phyloP scores from a whole-genome alignment of 2,113 vertebrate genomes.

The Neodontobutis hainanensis region DNA sequence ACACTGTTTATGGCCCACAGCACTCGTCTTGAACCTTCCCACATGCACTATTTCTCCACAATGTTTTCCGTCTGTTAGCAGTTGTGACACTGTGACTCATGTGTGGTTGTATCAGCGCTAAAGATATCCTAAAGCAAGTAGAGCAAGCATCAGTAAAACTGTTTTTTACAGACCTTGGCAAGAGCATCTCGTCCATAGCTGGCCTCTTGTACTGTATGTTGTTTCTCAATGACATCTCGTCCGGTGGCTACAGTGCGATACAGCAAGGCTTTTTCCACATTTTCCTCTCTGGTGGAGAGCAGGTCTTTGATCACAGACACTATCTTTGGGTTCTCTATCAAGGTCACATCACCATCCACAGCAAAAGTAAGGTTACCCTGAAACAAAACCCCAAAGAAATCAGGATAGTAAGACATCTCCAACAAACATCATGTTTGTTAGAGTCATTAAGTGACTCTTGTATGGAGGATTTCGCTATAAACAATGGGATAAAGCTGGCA shows the following conservation, averaged over 20 bases:
- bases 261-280: slow-evolving; percentile 91
- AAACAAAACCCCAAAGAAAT: background rate
- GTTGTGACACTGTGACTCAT: slow-evolving; percentile 55
- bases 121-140: slow-evolving; percentile 10
- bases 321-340: slow-evolving; percentile 88
- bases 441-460: background rate
- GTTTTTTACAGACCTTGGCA: slow-evolving; percentile 83
- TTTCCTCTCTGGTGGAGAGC: slow-evolving; percentile 87
- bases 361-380: slow-evolving; percentile 93
- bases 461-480: background rate
- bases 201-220: slow-evolving; percentile 93
- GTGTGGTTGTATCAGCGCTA: slow-evolving; percentile 10
- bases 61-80: slow-evolving; percentile 23
- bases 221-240: slow-evolving; percentile 94
- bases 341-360: slow-evolving; percentile 87
- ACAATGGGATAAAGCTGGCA: slow-evolving; percentile 4
- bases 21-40: slow-evolving; percentile 8
- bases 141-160: background rate
- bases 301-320: slow-evolving; percentile 85
- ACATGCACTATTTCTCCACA: slow-evolving; percentile 19
- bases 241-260: slow-evolving; percentile 95
- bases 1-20: slow-evolving; percentile 21
- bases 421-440: background rate
- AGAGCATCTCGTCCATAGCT: slow-evolving; percentile 93
- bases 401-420: background rate